phyloP scores from a whole-genome alignment of 2,113 vertebrate species.

The Rynchops niger region DNA sequence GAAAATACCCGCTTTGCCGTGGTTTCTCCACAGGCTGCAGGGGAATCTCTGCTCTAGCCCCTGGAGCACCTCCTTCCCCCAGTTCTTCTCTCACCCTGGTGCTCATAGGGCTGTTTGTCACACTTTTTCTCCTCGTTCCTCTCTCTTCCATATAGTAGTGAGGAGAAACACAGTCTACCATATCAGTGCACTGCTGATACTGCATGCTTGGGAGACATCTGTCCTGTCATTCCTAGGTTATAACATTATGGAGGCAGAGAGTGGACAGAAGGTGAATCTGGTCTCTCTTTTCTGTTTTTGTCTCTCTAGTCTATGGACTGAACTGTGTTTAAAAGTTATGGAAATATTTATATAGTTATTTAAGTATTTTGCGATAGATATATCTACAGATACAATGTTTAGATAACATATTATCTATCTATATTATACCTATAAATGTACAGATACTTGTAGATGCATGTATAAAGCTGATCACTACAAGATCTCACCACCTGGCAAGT shows the following conservation, averaged over 20 bases:
- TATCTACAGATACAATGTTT: not conserved
- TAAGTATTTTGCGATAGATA: not conserved
- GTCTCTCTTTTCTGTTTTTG: not conserved
- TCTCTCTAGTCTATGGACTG: not conserved
- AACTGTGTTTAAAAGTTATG: not conserved
- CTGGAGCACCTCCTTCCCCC: not conserved
- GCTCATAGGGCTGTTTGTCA: not conserved
- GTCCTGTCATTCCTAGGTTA: not conserved
- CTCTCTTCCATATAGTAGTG: not conserved
- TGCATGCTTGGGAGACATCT: not conserved
- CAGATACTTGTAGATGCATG: not conserved
- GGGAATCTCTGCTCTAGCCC: not conserved
- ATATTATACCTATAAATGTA: not conserved
- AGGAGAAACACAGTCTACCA: not conserved
- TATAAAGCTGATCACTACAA: not conserved
- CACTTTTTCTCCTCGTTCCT: not conserved
- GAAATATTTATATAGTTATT: not conserved
- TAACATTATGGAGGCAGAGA: not conserved
- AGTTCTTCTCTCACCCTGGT: not conserved
- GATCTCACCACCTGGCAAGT: not conserved
- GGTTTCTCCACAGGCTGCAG: not conserved
- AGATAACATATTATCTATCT: not conserved
- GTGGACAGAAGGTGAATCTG: not conserved
- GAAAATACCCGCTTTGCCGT: not conserved
- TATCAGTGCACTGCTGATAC: not conserved